Conservation (phyloP, 2,797 vertebrate species). For the Gorsachius magnificus region DNA sequence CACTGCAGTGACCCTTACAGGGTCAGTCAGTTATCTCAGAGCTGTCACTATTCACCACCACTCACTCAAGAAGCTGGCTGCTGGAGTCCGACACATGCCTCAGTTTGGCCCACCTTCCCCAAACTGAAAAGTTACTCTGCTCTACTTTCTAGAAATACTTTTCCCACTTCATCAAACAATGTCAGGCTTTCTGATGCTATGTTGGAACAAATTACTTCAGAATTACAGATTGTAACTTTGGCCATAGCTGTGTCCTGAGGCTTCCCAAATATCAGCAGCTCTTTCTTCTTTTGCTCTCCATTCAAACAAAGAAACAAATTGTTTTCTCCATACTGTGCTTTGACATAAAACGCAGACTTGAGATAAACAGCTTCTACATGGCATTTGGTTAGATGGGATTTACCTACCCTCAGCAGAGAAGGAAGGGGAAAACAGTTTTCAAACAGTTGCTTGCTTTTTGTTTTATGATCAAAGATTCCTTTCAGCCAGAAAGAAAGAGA, state of each 20-base stretch:
- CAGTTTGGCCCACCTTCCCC: background rate
- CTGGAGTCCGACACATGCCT: background rate
- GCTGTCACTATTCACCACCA: background rate
- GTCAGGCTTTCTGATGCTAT: background rate
- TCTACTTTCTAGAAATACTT: background rate
- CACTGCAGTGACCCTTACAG: background rate
- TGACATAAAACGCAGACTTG: background rate
- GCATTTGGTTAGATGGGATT: background rate
- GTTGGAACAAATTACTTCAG: background rate
- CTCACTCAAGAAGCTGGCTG: background rate
- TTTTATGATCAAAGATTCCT: background rate
- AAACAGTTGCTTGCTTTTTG: background rate
- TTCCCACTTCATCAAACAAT: background rate
- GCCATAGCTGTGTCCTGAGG: background rate
- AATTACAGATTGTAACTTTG: background rate
- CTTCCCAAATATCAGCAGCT: background rate
- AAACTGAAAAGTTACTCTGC: background rate
- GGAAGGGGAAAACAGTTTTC: background rate
- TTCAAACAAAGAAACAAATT: background rate
- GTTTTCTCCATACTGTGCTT: background rate
- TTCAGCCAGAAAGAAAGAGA: background rate
- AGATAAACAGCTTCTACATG: background rate
- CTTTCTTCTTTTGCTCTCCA: background rate
- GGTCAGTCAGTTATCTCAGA: background rate
- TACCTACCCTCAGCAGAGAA: background rate